These are phyloP conservation scores for Caenorhabditis sp. DNA, from an alignment of 2,888 invertebrate genomes.

Conservation along the genomic window DNA sequence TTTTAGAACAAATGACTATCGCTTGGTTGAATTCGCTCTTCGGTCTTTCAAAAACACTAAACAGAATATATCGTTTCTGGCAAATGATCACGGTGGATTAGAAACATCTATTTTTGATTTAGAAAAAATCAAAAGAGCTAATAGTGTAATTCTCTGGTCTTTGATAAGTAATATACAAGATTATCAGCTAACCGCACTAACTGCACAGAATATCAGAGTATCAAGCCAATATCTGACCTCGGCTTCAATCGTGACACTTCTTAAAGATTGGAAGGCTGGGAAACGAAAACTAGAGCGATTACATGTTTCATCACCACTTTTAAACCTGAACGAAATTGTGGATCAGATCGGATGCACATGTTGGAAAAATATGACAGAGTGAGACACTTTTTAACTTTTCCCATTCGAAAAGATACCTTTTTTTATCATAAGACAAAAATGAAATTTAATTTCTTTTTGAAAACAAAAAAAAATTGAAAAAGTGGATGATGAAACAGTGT, in stretches of 20 bases:
- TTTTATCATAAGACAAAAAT: background rate
- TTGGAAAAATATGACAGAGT: conserved; percentile 42
- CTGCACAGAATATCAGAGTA: conserved; percentile 31
- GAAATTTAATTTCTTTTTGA: background rate
- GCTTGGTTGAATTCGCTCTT: conserved; percentile 18
- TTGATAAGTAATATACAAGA: conserved; percentile 32
- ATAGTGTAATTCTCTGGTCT: conserved; percentile 34
- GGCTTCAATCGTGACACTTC: conserved; percentile 9
- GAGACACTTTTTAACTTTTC: conserved; percentile 2
- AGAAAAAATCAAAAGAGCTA: conserved; percentile 22
- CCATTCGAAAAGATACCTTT: background rate
- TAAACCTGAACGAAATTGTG: conserved; percentile 22
- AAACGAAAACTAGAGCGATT: conserved; percentile 22
- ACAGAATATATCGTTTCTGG: background rate
- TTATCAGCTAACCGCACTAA: conserved; percentile 14
- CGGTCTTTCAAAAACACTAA: conserved; percentile 13
- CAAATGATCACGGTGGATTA: conserved; percentile 17
- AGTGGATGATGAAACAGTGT: too few species aligned
- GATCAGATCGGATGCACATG: conserved; percentile 21
- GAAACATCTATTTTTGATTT: conserved; percentile 30
- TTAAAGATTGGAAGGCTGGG: conserved; percentile 31
- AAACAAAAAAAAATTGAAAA: too few species aligned
- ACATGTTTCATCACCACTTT: conserved; percentile 30
- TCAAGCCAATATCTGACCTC: conserved; percentile 26
- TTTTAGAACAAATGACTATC: conserved; percentile 35